Percentiles rank a stretch among this genome's conserved stretches.
Evolutionary conservation across 2,888 invertebrate species (phyloP).

Genomic region (Hesperia comma): DNA sequence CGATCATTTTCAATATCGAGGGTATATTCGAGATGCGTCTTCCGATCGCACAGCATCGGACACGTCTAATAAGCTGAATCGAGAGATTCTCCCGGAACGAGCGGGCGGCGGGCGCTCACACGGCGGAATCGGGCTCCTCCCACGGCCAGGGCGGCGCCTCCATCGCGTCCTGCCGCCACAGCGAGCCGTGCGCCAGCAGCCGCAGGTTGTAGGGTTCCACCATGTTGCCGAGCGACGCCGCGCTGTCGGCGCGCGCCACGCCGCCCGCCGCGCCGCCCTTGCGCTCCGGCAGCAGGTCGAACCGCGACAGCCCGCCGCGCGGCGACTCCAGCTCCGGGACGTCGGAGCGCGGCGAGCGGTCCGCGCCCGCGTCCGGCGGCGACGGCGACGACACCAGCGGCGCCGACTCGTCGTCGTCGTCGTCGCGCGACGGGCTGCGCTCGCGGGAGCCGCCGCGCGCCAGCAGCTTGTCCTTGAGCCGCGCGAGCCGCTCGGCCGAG

Average conservation of each 20-base stretch:
- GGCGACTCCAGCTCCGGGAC: slow-evolving; percentile 71
- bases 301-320: slow-evolving; percentile 54
- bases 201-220: slow-evolving; percentile 77
- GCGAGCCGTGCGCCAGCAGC: slow-evolving; percentile 66
- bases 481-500: slow-evolving; percentile 70
- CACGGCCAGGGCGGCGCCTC: slow-evolving; percentile 78
- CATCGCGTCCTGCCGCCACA: slow-evolving; percentile 81
- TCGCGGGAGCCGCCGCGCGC: slow-evolving; percentile 82
- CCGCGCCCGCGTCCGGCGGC: slow-evolving; percentile 54
- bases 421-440: slow-evolving; percentile 85
- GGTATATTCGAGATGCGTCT: not conserved
- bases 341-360: slow-evolving; percentile 74
- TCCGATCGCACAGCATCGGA: not conserved
- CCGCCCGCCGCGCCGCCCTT: slow-evolving; percentile 50
- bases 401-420: slow-evolving; percentile 41
- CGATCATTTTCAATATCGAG: not conserved
- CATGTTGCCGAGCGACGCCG: slow-evolving; percentile 64
- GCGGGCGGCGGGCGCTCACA: slow-evolving; percentile 55
- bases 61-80: not conserved
- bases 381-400: slow-evolving; percentile 40
- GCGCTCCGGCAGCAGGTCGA: slow-evolving; percentile 64
- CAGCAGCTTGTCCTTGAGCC: slow-evolving; percentile 71
- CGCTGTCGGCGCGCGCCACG: slow-evolving; percentile 57
- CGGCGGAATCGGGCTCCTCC: slow-evolving; percentile 78
- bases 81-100: not conserved